phyloP scores from a whole-genome alignment of 2,888 invertebrate species.

The Alsophila aescularia region DNA sequence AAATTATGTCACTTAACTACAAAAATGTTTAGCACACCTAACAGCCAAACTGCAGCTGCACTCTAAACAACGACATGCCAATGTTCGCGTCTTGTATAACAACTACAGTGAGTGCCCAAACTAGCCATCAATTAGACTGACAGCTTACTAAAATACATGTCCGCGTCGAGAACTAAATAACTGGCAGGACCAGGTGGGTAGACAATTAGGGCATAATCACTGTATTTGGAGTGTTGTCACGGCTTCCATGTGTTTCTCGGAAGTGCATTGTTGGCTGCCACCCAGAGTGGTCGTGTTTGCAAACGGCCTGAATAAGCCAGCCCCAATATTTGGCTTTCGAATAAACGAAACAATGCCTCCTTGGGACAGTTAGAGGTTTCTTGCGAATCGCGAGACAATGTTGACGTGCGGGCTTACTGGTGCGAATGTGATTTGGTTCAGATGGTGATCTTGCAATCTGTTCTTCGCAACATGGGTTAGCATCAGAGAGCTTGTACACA shows the following conservation, averaged over 20 bases:
- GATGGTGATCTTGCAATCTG: not conserved
- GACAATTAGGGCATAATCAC: conserved; percentile 82
- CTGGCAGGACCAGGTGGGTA: conserved; percentile 67
- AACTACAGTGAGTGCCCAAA: conserved; percentile 54
- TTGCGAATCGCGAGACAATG: conserved; percentile 61
- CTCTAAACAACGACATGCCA: conserved; percentile 5
- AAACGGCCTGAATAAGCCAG: conserved; percentile 75
- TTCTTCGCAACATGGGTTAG: no score
- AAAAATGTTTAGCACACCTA: no score
- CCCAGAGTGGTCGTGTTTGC: conserved; percentile 80
- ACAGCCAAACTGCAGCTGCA: no score
- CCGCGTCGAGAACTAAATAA: conserved; percentile 73
- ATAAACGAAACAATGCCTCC: conserved; percentile 80
- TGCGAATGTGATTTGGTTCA: conserved; percentile 19
- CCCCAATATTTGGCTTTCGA: conserved; percentile 81
- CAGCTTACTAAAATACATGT: conserved; percentile 69
- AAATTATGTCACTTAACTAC: no score
- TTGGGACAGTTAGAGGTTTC: conserved; percentile 77
- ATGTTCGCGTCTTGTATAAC: conserved; percentile 62
- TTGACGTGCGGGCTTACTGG: conserved; percentile 49
- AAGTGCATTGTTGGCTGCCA: conserved; percentile 76
- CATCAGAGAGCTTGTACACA: no score
- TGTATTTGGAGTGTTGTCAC: conserved; percentile 80
- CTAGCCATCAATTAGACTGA: conserved; percentile 63
- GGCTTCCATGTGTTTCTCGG: conserved; percentile 58